These are phyloP conservation scores for Adoxophyes honmai DNA, from an alignment of 1,140 invertebrate genomes.

Conservation along the genomic window DNA sequence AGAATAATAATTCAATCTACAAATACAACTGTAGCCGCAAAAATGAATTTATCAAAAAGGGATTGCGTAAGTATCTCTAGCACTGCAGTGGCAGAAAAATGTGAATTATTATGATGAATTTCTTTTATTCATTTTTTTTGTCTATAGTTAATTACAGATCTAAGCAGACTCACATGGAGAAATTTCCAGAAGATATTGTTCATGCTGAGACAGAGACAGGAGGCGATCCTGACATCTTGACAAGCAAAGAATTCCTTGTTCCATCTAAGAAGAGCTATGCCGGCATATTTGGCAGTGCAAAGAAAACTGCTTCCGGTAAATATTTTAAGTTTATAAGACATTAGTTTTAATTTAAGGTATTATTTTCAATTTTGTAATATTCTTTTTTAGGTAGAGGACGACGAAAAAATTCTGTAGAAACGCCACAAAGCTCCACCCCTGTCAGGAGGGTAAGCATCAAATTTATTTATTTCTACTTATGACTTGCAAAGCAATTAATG, in stretches of 20 bases:
- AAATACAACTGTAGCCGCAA: slow-evolving; percentile 87
- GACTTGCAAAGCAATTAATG: background rate
- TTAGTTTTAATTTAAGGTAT: no score
- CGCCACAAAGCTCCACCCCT: slow-evolving; percentile 35
- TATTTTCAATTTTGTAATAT: slow-evolving; percentile 4
- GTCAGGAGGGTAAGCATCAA: slow-evolving; percentile 43
- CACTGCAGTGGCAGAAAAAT: background rate
- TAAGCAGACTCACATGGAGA: slow-evolving; percentile 83
- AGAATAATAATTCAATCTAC: slow-evolving; percentile 83
- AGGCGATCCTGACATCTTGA: slow-evolving; percentile 82
- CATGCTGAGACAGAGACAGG: slow-evolving; percentile 82
- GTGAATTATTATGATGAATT: background rate
- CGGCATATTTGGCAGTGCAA: slow-evolving; percentile 77
- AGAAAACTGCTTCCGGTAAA: slow-evolving; percentile 47
- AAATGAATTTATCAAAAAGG: slow-evolving; percentile 88
- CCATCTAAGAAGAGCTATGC: slow-evolving; percentile 78
- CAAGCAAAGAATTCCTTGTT: slow-evolving; percentile 79
- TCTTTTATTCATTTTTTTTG: slow-evolving; percentile 21
- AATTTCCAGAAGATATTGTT: slow-evolving; percentile 85
- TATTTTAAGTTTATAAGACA: no score
- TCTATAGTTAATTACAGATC: slow-evolving; percentile 72
- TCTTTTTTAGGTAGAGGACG: slow-evolving; percentile 33
- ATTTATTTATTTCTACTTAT: slow-evolving; percentile 13
- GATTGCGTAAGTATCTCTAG: slow-evolving; percentile 81
- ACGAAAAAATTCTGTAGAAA: slow-evolving; percentile 29